These are phyloP conservation scores for Zeus faber DNA, from an alignment of 2,113 vertebrate species.

Conservation along the genomic window DNA sequence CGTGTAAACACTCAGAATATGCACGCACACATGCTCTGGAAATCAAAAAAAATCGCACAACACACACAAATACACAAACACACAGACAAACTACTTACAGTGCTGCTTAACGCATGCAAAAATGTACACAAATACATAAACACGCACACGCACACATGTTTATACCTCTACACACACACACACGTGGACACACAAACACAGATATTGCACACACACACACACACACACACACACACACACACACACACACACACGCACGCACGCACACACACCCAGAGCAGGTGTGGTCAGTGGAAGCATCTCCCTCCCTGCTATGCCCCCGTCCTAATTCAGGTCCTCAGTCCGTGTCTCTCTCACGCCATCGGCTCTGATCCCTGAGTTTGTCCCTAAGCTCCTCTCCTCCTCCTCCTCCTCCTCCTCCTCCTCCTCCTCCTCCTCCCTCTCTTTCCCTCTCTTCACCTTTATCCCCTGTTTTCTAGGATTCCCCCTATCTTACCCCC, in stretches of 20 bases:
- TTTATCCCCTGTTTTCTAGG: conserved; percentile 60
- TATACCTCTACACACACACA: conserved; percentile 8
- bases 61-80: too few relatives aligned
- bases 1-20: too few relatives aligned
- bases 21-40: too few relatives aligned
- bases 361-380: conserved; percentile 66
- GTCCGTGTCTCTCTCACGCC: conserved; percentile 53
- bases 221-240: conserved; percentile 22
- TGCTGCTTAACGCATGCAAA: too few relatives aligned
- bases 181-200: conserved; percentile 13
- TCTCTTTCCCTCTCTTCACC: background rate
- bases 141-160: conserved; percentile 16
- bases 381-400: conserved; percentile 68
- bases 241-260: conserved; percentile 1
- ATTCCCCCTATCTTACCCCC: conserved; percentile 59
- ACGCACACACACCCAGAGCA: conserved; percentile 33
- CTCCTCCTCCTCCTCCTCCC: too few relatives aligned
- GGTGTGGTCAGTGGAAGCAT: conserved; percentile 62
- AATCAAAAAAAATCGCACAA: too few relatives aligned
- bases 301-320: conserved; percentile 4
- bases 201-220: conserved; percentile 11
- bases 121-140: too few relatives aligned
- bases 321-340: background rate
- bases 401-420: conserved; percentile 38
- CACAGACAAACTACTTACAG: too few relatives aligned